A percentile compares a stretch with the other conserved stretches of the same genome.
These are phyloP conservation scores for Trachurus trachurus DNA, from an alignment of 2,797 vertebrate species.

Conservation along the genomic window DNA sequence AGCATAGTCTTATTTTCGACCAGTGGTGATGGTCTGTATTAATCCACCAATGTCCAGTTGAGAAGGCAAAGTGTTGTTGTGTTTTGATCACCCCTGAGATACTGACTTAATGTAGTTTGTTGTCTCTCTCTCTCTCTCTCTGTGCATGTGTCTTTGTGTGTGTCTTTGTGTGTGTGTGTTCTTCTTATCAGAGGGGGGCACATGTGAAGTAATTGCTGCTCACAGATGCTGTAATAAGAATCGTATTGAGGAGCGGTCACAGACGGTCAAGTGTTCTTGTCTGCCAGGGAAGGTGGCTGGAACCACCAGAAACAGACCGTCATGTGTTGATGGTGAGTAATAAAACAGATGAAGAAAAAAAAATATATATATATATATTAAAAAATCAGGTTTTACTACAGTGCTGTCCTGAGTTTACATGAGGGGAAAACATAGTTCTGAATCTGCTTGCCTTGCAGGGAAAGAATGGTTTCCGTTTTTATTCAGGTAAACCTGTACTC, in stretches of 20 bases:
- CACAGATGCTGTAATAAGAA: constrained; percentile 99
- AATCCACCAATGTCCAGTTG: background rate
- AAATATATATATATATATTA: too few species aligned
- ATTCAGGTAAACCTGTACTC: constrained; percentile 15
- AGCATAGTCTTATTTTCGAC: background rate
- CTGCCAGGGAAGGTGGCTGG: constrained; percentile 98
- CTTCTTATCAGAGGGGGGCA: constrained; percentile 93
- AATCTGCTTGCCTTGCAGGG: constrained; percentile 13
- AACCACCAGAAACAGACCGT: constrained; percentile 97
- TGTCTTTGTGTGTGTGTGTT: constrained; percentile 14
- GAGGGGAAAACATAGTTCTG: background rate
- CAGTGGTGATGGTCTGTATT: background rate
- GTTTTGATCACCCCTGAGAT: constrained; percentile 37
- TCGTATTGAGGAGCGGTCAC: constrained; percentile 97
- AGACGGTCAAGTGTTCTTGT: constrained; percentile 99
- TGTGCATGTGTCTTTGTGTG: too few species aligned
- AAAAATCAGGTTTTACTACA: constrained; percentile 5
- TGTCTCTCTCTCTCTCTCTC: constrained; percentile 3
- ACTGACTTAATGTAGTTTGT: constrained; percentile 38
- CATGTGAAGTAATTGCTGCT: constrained; percentile 98
- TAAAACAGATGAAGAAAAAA: background rate
- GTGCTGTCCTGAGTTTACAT: background rate
- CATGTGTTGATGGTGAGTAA: constrained; percentile 96
- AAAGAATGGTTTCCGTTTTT: constrained; percentile 17
- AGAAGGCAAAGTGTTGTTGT: background rate